phyloP scores from a whole-genome alignment of 2,888 invertebrate species.

The Apoderus coryli region DNA sequence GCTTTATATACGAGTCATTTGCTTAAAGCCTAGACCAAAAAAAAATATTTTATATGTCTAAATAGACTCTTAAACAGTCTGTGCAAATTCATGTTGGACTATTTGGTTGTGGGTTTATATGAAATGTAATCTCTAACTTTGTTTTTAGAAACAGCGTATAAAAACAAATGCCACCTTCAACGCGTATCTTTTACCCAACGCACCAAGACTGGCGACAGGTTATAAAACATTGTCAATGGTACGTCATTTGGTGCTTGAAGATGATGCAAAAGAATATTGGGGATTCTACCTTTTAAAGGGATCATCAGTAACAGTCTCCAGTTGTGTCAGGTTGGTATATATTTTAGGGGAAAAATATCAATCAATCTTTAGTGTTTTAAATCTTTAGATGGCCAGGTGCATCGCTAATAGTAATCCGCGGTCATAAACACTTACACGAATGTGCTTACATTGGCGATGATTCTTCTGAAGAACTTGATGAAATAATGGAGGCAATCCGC shows the following conservation, averaged over 20 bases:
- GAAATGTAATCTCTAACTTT: no score
- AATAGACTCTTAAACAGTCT: no score
- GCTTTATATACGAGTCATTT: no score
- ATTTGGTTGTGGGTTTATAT: no score
- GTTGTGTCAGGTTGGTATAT: slow-evolving; percentile 53
- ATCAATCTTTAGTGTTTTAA: background rate
- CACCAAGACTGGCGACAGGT: slow-evolving; percentile 42
- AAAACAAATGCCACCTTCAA: slow-evolving; percentile 60
- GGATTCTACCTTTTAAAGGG: slow-evolving; percentile 65
- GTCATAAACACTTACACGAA: slow-evolving; percentile 61
- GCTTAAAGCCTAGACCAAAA: no score
- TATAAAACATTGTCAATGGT: slow-evolving; percentile 52
- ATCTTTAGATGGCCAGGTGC: slow-evolving; percentile 55
- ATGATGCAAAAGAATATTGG: slow-evolving; percentile 75
- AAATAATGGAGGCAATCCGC: slow-evolving; percentile 31
- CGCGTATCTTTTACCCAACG: slow-evolving; percentile 52
- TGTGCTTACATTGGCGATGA: slow-evolving; percentile 72
- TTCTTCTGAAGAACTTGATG: slow-evolving; percentile 61
- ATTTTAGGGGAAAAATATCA: slow-evolving; percentile 2
- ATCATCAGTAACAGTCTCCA: slow-evolving; percentile 57
- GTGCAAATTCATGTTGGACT: no score
- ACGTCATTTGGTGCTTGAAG: slow-evolving; percentile 51
- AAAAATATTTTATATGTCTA: no score
- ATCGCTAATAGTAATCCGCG: slow-evolving; percentile 60
- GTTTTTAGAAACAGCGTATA: slow-evolving; percentile 49